phyloP scores from a whole-genome alignment of 2,113 vertebrate species.

The Thalassarche chlororhynchos region DNA sequence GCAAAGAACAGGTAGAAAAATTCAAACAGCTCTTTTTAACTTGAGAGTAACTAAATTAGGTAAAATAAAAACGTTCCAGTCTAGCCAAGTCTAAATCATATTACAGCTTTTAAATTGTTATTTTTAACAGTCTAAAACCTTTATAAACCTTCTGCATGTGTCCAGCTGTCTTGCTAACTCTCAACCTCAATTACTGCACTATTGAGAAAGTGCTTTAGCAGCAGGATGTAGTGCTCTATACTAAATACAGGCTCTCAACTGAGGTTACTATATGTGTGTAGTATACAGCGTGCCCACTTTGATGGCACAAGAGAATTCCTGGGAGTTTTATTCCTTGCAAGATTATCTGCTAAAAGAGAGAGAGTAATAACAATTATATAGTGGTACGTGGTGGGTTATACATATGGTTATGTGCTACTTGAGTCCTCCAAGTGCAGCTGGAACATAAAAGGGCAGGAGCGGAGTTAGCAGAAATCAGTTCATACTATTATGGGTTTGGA shows the following conservation, averaged over 20 bases:
- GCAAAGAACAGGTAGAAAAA: not conserved
- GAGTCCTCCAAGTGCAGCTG: not conserved
- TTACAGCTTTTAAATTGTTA: not conserved
- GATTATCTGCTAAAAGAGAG: not conserved
- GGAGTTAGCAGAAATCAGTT: not conserved
- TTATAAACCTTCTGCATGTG: not conserved
- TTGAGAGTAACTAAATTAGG: not conserved
- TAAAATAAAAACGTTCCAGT: not conserved
- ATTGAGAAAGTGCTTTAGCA: not conserved
- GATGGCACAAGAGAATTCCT: not conserved
- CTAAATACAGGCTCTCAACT: not conserved
- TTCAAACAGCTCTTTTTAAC: not conserved
- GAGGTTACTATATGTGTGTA: not conserved
- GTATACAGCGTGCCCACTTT: not conserved
- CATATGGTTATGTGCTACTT: not conserved
- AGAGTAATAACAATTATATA: not conserved
- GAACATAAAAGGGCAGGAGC: not conserved
- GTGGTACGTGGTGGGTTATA: not conserved
- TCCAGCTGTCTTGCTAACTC: not conserved
- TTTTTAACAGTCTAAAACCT: not conserved
- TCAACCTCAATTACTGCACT: not conserved
- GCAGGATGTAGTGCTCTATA: not conserved
- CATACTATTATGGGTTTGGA: not conserved
- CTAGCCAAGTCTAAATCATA: not conserved
- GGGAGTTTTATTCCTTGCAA: not conserved